Percentiles rank a stretch among this genome's conserved stretches.
phyloP scores from a whole-genome alignment of 2,797 vertebrate species.

The Anisognathus igniventris region DNA sequence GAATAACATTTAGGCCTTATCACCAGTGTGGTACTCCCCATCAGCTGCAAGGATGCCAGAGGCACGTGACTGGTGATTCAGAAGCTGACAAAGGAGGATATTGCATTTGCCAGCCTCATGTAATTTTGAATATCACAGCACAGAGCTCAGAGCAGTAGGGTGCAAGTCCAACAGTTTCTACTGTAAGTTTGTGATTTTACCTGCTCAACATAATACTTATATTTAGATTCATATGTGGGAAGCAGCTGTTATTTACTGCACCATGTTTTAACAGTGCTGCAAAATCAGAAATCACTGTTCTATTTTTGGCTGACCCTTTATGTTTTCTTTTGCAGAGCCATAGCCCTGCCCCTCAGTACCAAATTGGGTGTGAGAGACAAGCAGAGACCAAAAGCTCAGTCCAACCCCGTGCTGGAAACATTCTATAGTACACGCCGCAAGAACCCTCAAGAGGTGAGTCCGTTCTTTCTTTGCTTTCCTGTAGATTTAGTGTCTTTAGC shows the following conservation, averaged over 20 bases:
- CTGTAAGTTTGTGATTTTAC: not conserved
- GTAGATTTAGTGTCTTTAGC: not conserved
- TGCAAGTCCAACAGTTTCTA: not conserved
- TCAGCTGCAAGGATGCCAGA: not conserved
- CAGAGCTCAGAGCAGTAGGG: not conserved
- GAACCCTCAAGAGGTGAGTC: slow-evolving; percentile 74
- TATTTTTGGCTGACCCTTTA: not conserved
- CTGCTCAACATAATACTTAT: not conserved
- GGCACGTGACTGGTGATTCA: accelerated
- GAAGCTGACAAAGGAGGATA: not conserved
- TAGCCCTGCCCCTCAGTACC: slow-evolving; percentile 82
- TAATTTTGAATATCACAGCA: not conserved
- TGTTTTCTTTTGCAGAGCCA: slow-evolving; percentile 67
- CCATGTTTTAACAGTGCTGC: not conserved
- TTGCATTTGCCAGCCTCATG: not conserved
- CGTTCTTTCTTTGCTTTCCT: not conserved
- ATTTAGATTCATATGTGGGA: not conserved
- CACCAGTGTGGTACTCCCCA: not conserved
- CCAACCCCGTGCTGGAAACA: slow-evolving; percentile 75
- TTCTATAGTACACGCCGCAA: slow-evolving; percentile 74
- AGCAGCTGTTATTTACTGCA: not conserved
- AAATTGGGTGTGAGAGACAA: slow-evolving; percentile 80
- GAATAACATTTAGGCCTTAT: not conserved
- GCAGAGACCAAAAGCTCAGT: slow-evolving; percentile 60
- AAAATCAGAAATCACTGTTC: not conserved